Evolutionary conservation across 30 jellyfish, hydroid and myxozoan species (phyloP), one percentile per base, ranked within the genome.

Genomic region (Pelagia noctiluca): DNA sequence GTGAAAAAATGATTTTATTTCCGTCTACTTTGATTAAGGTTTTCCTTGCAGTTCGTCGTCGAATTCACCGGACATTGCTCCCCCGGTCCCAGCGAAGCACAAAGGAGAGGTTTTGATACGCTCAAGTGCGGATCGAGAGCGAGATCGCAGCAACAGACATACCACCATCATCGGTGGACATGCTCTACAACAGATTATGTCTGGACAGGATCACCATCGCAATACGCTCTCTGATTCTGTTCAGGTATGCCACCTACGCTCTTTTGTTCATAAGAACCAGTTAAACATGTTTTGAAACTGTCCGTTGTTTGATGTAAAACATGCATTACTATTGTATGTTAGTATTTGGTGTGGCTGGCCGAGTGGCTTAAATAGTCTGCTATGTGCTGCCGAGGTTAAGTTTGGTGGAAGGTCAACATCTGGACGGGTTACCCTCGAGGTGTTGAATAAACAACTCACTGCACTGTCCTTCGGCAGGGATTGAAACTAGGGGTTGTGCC

Each of bases 141-240:
- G 78, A 3, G 95, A 85, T 29, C 67, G 82, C 18, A 53, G 71
- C 53, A 85, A 85, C 73, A 89, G 95, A 2, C 95, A 85, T 19
- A 85, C 95, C 23, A 85, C 88, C 4, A 85, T 85, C 24, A 75
- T 85, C 49, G 95, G 95, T 8, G 91, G 84, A 26, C 91, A 81
- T 37, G 42, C 84, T 33, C 35, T 81, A 50, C 91, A 81, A 57
- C 84, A 81, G 71, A 35, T 67, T 11, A 38, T 81, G 67, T 46
- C 80, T 12, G 89, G 83, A 33, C 70, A 70, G 33, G 71, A 81
- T 24, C 75, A 37, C 28, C 53, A 76, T 54, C 90, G 90, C 49
- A 80, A 80, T 52, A 62, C 90, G 11, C 46, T 80, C 30, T 46
- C 66, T 18, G 90, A 66, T 63, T 63, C 82, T 28, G 90, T 67